Conservation (phyloP, 2,888 invertebrate genomes). For the Caenorhabditis sp. region DNA sequence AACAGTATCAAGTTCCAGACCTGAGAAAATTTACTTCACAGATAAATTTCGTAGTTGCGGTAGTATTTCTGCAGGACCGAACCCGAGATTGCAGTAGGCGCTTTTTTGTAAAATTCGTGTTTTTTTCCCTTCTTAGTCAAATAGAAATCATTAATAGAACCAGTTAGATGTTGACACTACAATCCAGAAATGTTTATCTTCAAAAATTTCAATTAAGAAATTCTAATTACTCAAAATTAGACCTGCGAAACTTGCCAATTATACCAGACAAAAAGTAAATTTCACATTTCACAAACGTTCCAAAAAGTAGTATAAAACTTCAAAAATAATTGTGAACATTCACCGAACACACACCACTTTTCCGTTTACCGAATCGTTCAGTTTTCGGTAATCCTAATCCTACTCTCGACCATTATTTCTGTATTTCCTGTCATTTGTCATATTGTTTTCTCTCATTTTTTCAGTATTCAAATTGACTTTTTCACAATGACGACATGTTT, state of each 20-base stretch:
- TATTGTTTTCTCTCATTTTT: conserved; percentile 41
- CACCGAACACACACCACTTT: conserved; percentile 1
- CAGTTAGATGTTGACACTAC: no score
- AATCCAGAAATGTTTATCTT: no score
- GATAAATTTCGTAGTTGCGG: no score
- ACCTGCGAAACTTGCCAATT: not conserved
- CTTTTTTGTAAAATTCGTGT: no score
- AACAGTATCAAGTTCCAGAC: no score
- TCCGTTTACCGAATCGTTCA: conserved; percentile 33
- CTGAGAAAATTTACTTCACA: no score
- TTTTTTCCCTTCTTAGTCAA: no score
- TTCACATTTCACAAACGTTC: not conserved
- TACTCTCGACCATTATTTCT: conserved; percentile 33
- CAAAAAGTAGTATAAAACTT: conserved; percentile 23
- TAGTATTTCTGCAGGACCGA: no score
- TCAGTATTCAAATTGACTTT: conserved; percentile 23
- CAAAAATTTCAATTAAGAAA: no score
- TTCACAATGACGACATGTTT: conserved; percentile 29
- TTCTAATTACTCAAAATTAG: not conserved
- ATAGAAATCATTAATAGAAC: no score
- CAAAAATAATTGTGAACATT: conserved; percentile 15
- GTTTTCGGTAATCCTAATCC: conserved; percentile 38
- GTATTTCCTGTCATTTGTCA: conserved; percentile 12
- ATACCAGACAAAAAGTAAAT: not conserved
- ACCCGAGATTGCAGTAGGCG: no score